These are phyloP conservation scores for Sturmia bella DNA, from an alignment of 2,888 invertebrate species.

Conservation along the genomic window DNA sequence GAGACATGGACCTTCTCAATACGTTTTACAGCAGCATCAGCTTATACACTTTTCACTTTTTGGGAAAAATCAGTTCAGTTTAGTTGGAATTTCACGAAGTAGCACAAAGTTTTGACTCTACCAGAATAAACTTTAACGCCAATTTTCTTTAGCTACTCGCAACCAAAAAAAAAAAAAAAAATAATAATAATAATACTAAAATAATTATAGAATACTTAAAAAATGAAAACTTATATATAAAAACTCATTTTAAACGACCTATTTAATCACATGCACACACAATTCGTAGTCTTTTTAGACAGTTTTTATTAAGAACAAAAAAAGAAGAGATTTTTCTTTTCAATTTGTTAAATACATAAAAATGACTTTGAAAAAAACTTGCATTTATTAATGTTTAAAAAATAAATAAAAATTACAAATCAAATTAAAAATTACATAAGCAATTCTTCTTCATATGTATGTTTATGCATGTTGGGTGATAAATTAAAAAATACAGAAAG, in stretches of 20 bases:
- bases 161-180: slow-evolving; percentile 39
- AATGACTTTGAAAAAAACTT: slow-evolving; percentile 42
- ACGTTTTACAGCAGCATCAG: slow-evolving; percentile 63
- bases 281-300: slow-evolving; percentile 44
- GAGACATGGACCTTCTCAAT: slow-evolving; percentile 69
- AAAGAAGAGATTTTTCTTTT: slow-evolving; percentile 5
- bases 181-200: slow-evolving; percentile 1
- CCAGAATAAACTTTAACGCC: slow-evolving; percentile 56
- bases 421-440: slow-evolving; percentile 64
- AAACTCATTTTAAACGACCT: slow-evolving; percentile 24
- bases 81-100: slow-evolving; percentile 69
- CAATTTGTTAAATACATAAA: slow-evolving; percentile 33
- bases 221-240: slow-evolving; percentile 43
- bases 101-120: slow-evolving; percentile 67
- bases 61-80: slow-evolving; percentile 67
- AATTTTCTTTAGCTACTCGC: slow-evolving; percentile 61
- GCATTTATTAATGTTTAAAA: slow-evolving; percentile 65
- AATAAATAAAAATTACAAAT: slow-evolving; percentile 43
- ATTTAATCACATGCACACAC: slow-evolving; percentile 25
- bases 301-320: slow-evolving; percentile 14
- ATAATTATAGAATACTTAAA: slow-evolving; percentile 39
- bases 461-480: slow-evolving; percentile 41
- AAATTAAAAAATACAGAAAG: slow-evolving; percentile 31
- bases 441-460: slow-evolving; percentile 42
- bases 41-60: slow-evolving; percentile 66